Evolutionary conservation across 2,888 invertebrate genomes (phyloP), one percentile per base, ranked within the genome.

Genomic region (Hydraecia micacea): DNA sequence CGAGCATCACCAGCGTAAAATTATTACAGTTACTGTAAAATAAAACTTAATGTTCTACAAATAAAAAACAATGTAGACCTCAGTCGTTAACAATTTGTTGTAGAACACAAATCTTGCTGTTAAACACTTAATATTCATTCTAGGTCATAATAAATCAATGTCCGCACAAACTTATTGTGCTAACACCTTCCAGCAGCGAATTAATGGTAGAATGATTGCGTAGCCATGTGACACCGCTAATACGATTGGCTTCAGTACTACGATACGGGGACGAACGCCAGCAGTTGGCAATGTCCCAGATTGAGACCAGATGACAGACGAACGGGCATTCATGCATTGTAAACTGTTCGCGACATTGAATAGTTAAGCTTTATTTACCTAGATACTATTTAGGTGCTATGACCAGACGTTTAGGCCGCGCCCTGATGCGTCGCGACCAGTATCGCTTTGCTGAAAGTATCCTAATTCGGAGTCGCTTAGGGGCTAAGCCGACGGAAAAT

Each of bases 251-350:
- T 88, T 87, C 84, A 81, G 85, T 86, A 87, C 81, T 90, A 90
- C 86, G 72, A 79, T 87, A 87, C 84, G 83, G 75, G 82, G 86
- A 87, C 86, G 86, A 85, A 87, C 83, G 87, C 90, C 91, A 91
- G 87, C 86, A 86, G 88, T 88, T 95, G 95, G 95, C 95, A 90
- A 68, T 4, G 70, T 49, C 86, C 95, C 95, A 95, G 91, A 91
- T 90, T 88, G 87, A 88, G 92, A 91, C 91, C 93, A 93, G 91
- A 91, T 90, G 91, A 91, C 91, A 90, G 90, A 90, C 89, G 86
- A 91, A 90, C 90, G 87, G 89, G 81, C 90, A 90, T 90, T 89
- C 88, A 90, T 91, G 87, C 88, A 90, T 90, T 91, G 90, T 92
- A 92, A 93, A 93, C 93, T 91, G 84, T 88, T 86, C 81, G 75